phyloP scores from a whole-genome alignment of 2,797 vertebrate species.

The Acanthurus tractus region DNA sequence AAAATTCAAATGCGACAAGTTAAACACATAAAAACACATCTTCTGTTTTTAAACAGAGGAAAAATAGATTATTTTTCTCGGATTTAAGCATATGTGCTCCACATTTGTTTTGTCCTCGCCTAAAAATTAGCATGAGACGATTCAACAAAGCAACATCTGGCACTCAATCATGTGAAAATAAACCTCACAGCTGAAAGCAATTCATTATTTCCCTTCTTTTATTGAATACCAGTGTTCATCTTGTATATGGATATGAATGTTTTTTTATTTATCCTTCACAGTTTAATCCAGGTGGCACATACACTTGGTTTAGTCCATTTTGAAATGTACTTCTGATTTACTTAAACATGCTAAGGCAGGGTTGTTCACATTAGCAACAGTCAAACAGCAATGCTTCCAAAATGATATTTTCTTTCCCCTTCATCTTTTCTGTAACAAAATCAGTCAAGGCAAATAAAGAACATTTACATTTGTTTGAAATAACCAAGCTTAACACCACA shows the following conservation, averaged over 20 bases:
- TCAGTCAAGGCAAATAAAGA: slow-evolving; percentile 54
- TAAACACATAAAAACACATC: not conserved
- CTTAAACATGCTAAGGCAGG: slow-evolving; percentile 71
- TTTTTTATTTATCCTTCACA: slow-evolving; percentile 35
- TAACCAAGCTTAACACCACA: slow-evolving; percentile 42
- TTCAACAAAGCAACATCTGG: not conserved
- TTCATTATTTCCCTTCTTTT: slow-evolving; percentile 56
- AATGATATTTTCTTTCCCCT: not conserved
- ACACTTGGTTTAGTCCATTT: slow-evolving; percentile 38
- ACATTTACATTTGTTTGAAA: slow-evolving; percentile 40
- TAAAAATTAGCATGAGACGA: not conserved
- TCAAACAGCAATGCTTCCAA: not conserved
- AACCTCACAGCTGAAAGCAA: slow-evolving; percentile 35
- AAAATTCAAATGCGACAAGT: not conserved
- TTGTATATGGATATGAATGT: slow-evolving; percentile 41
- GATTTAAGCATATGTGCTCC: no score
- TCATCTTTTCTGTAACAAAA: slow-evolving; percentile 46
- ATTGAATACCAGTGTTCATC: slow-evolving; percentile 61
- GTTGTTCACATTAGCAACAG: slow-evolving; percentile 14
- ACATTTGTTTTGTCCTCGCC: not conserved
- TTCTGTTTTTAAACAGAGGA: not conserved
- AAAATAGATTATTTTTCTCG: not conserved
- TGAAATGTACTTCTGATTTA: slow-evolving; percentile 29
- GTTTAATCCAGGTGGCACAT: slow-evolving; percentile 52
- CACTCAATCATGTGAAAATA: not conserved